Base-by-base conservation (phyloP, 2,888 invertebrate genomes). In the Pardosa pseudoannulata region DNA sequence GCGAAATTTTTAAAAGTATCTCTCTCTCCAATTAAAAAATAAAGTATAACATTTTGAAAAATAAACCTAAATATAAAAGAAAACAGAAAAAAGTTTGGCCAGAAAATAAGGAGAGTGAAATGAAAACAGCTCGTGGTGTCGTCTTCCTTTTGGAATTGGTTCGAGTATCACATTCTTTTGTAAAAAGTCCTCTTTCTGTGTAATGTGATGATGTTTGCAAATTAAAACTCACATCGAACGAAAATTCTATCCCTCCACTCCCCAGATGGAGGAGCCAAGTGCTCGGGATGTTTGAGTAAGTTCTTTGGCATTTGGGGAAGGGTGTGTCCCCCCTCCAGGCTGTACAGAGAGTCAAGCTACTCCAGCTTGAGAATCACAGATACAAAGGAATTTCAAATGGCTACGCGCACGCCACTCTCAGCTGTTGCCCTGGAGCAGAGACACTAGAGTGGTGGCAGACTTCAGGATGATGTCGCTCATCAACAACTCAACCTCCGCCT, bases 291-390 rank as follows among this genome's bases (percentile, higher is more conserved):
- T 56, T 16, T 6, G n/a, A 71, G 72, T 72, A 62, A 79, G 85
- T 79, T 86, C 79, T 86, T 86, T 86, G 85, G 85, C 85, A 74
- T 74, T 36, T 50, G 71, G 73, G 46, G n/a, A 67, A 41, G 36
- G 65, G 32, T 23, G 32, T 56, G 36, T 39, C 72, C 67, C 56
- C 67, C 56, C 65, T 41, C 64, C 64, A 71, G 70, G 62, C 64
- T 31, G 41, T 46, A 75, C 64, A 82, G 83, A 76, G 72, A 56
- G 83, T 78, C 83, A 83, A 78, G 83, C 83, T 71, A 71, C 65
- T 71, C 71, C 82, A 68, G 83, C 78, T 78, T 79, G 79, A 86
- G 85, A n/a, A 86, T 86, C 85, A 86, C 85, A 86, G 85, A 86
- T 86, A 79, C 41, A 64, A 36, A 62, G 31, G 9, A 79, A 62